Percentiles rank a stretch among this genome's conserved stretches.
phyloP scores from a whole-genome alignment of 2,797 vertebrate species.

The Podargus strigoides region DNA sequence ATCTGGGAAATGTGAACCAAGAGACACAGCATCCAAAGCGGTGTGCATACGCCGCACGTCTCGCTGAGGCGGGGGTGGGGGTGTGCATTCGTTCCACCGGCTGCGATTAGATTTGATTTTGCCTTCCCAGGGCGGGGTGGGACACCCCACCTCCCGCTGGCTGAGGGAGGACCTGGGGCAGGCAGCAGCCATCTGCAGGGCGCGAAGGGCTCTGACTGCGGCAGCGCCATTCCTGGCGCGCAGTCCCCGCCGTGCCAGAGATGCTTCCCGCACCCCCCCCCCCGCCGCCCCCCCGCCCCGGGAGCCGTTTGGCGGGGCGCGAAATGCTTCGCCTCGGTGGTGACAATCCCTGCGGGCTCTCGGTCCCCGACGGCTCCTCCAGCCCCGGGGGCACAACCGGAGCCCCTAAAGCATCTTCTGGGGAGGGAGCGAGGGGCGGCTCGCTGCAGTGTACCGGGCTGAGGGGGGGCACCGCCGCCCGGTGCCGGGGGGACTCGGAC shows the following conservation, averaged over 20 bases:
- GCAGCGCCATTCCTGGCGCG: background rate
- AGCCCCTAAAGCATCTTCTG: background rate
- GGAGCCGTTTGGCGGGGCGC: background rate
- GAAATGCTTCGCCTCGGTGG: background rate
- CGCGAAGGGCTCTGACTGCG: too few relatives aligned
- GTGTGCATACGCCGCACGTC: fast-evolving
- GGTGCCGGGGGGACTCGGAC: background rate
- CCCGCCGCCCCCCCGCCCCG: too few relatives aligned
- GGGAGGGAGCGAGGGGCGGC: too few relatives aligned
- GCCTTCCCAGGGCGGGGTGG: too few relatives aligned
- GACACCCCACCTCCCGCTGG: fast-evolving
- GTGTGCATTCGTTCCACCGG: background rate
- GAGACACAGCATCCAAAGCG: background rate
- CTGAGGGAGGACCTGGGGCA: background rate
- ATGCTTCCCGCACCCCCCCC: background rate
- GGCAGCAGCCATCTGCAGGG: background rate
- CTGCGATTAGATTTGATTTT: too few relatives aligned
- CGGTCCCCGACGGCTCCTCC: too few relatives aligned
- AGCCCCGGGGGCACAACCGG: background rate
- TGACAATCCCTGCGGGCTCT: background rate
- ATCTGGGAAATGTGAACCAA: background rate
- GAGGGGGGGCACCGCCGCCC: too few relatives aligned
- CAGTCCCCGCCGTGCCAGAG: background rate
- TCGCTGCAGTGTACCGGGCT: too few relatives aligned
- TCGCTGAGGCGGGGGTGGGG: fast-evolving